A percentile compares a stretch with the other conserved stretches of the same genome.
phyloP scores from a whole-genome alignment of 2,113 vertebrate genomes.

The Paramisgurnus dabryanus region DNA sequence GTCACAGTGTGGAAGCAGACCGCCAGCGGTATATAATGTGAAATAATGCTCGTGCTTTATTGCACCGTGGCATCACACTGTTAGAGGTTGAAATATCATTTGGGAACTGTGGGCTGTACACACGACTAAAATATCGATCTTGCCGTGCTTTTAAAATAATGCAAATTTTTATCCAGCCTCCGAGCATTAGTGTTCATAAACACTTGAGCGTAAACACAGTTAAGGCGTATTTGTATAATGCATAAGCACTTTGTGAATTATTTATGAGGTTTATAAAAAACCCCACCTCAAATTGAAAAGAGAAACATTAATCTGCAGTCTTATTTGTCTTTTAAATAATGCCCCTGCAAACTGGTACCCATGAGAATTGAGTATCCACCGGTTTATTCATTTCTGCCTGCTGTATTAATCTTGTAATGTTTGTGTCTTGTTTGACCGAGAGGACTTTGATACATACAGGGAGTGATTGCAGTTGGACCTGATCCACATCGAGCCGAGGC shows the following conservation, averaged over 20 bases:
- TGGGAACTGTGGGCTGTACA: constrained; percentile 11
- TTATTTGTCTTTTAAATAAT: neutral
- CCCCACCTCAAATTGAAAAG: neutral
- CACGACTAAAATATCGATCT: neutral
- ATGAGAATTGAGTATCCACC: neutral
- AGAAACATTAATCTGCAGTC: neutral
- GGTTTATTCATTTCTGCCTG: constrained; percentile 3
- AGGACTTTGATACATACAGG: neutral
- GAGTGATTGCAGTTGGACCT: neutral
- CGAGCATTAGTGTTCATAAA: constrained; percentile 13
- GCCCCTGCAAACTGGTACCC: neutral
- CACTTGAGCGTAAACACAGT: neutral
- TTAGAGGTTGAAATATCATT: constrained; percentile 24
- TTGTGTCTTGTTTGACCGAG: neutral
- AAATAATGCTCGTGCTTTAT: constrained; percentile 8
- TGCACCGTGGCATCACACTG: neutral
- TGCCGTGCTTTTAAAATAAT: constrained; percentile 26
- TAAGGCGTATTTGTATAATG: neutral
- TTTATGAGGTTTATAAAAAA: constrained; percentile 1
- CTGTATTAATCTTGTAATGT: constrained; percentile 22
- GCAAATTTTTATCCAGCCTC: neutral
- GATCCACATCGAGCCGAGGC: neutral
- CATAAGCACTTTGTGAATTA: neutral
- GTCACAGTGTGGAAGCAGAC: constrained; percentile 18
- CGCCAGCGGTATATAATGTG: neutral